These are phyloP conservation scores for Drosophila lini DNA, from an alignment of 1,140 invertebrate genomes.

Conservation along the genomic window DNA sequence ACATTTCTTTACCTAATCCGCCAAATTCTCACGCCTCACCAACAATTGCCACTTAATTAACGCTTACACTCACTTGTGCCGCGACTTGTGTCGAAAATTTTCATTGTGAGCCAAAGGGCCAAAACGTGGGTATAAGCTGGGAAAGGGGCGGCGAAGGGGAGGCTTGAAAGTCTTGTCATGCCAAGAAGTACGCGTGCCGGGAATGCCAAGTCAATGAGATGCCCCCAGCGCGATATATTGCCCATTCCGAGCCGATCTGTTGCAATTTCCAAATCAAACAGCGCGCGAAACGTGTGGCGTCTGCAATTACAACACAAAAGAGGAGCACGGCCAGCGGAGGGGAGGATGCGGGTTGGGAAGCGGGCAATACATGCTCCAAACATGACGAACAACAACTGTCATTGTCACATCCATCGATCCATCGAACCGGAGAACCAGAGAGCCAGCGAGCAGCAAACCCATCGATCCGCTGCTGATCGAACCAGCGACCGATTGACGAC, in stretches of 20 bases:
- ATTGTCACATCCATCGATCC: conserved; percentile 70
- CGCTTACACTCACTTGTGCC: conserved; percentile 22
- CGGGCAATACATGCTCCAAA: conserved; percentile 67
- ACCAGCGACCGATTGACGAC: conserved; percentile 33
- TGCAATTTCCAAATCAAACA: conserved; percentile 83
- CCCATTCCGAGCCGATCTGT: conserved; percentile 69
- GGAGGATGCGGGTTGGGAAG: background rate
- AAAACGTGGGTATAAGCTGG: conserved; percentile 8
- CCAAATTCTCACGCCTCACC: conserved; percentile 74
- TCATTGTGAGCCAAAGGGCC: conserved; percentile 41
- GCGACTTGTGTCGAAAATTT: conserved; percentile 69
- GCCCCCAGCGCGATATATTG: conserved; percentile 59
- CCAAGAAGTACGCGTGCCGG: conserved; percentile 71
- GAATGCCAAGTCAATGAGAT: conserved; percentile 74
- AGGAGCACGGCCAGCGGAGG: conserved; percentile 38
- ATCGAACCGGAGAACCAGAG: conserved; percentile 10
- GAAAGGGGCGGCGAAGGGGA: background rate
- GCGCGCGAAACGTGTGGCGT: conserved; percentile 82
- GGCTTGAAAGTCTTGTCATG: conserved; percentile 77
- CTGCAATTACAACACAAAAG: conserved; percentile 82
- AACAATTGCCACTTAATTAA: conserved; percentile 83
- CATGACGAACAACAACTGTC: conserved; percentile 84
- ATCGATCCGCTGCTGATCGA: conserved; percentile 31
- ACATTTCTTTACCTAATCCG: conserved; percentile 70
- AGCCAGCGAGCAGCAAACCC: conserved; percentile 31